These are phyloP conservation scores for Brachystomella parvula DNA, from an alignment of 1,140 invertebrate genomes.

Conservation along the genomic window DNA sequence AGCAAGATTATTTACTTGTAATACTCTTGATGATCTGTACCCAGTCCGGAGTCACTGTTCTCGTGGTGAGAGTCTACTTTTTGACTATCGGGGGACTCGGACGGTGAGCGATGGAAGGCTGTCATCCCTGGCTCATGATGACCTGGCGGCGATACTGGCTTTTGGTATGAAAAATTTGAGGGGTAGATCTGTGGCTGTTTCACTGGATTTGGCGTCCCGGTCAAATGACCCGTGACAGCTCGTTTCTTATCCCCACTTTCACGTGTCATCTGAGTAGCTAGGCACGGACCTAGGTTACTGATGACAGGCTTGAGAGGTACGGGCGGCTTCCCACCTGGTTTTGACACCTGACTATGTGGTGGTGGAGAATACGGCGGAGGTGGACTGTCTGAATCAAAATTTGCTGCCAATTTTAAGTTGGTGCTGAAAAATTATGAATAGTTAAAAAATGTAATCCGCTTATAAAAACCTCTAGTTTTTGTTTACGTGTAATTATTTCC, in stretches of 20 bases:
- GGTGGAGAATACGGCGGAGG: slow-evolving; percentile 43
- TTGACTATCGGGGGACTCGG: slow-evolving; percentile 29
- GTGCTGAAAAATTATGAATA: slow-evolving; percentile 16
- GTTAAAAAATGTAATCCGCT: not conserved
- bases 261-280: slow-evolving; percentile 19
- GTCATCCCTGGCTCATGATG: slow-evolving; percentile 18
- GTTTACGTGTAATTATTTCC: not conserved
- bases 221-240: slow-evolving; percentile 17
- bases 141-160: not conserved
- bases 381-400: slow-evolving; percentile 41
- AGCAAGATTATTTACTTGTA: slow-evolving; percentile 22
- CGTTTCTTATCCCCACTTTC: slow-evolving; percentile 7
- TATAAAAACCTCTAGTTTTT: not conserved
- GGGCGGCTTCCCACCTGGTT: not conserved
- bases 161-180: slow-evolving; percentile 5
- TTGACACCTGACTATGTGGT: not conserved
- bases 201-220: slow-evolving; percentile 16
- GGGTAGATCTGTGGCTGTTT: slow-evolving; percentile 3
- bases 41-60: slow-evolving; percentile 40
- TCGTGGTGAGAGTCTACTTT: slow-evolving; percentile 37
- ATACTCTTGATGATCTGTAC: slow-evolving; percentile 39
- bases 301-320: slow-evolving; percentile 19
- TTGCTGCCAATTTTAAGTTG: slow-evolving; percentile 38
- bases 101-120: slow-evolving; percentile 23
- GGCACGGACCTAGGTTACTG: slow-evolving; percentile 28